Base-by-base conservation (phyloP, 2,797 vertebrate species). In the Enteromius treurensis region DNA sequence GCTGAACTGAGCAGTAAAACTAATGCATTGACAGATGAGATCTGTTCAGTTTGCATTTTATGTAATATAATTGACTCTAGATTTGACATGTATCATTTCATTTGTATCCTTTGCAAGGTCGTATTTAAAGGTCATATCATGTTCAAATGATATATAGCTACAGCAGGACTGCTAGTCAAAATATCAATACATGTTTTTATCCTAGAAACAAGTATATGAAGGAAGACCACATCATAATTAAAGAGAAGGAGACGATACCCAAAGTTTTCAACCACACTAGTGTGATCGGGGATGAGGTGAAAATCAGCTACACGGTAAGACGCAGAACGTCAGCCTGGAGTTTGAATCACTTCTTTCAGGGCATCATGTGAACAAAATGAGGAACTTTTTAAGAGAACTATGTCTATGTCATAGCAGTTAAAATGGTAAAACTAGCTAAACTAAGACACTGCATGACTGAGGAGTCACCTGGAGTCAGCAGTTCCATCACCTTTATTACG, bases 221-320 rank as follows among this genome's bases (percentile, higher is more conserved):
- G 83, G 95, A 96, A 11, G 89, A 95, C 26, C 96, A 97, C 79
- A 86, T 98, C 65, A 91, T 92, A 42, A 89, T 99, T 84, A 93
- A 94, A 83, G 94, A 96, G 86, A 96, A 96, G 42, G 96, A 98
- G 51, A 92, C 94, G 0, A 86, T 94, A 13, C 89, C 96, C 58
- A 86, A 83, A 40, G 32, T 91, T 13, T 91, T 98, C 87, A 97
- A 96, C 81, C 93, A 96, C 84, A 97, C 95, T 79, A 93, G 91
- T 11, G 89, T 94, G 74, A 96, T 97, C 0, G 97, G 97, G 42
- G 95, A 96, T 86, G 96, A 97, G 92, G 89, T 98, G 90, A 94
- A 93, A 88, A 91, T 99, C 79, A 96, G 90, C 90, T 99, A 97
- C 86, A 92, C 85, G 95, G 98, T 98, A 96, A 95, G 94, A 85